Base-by-base conservation (phyloP, 2,888 invertebrate genomes). In the Incurvaria masculella region DNA sequence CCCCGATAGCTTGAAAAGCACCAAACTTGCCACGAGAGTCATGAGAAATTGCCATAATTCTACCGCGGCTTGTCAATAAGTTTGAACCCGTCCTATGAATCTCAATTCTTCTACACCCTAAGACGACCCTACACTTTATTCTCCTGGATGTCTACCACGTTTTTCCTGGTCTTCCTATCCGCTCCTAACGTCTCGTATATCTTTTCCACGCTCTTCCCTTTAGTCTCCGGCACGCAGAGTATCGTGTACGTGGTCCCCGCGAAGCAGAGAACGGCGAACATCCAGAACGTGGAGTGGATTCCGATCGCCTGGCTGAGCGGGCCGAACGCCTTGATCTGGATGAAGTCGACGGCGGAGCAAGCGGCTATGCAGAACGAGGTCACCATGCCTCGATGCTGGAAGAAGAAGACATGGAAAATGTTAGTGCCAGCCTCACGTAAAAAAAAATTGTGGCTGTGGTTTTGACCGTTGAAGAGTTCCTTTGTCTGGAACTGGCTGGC, bases 201-300 rank as follows among this genome's bases (percentile, higher is more conserved):
- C 51, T 78, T 70, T 48, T 70, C 75, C 3, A 76, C 68, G 1
- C 64, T 66, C 42, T 69, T 63, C 47, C 71, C 70, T 52, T 75
- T 78, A 0, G 78, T 78, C 54, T 78, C 78, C 23, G 78, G 78
- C 0, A 78, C 78, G 62, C 70, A 78, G 48, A 76, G 62, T 6
- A 74, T 59, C 0, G 78, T 75, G 58, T 78, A 78, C 14, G 69
- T 53, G 1, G 74, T 72, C 0, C 75, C 75, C 1, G 71, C 52
- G 65, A 78, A 76, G 57, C 76, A 76, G 3, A 78, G 68, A 1
- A 64, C 23, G 1, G 76, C 74, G 59, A 76, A 78, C 56, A 75
- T 62, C 19, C 75, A 72, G 63, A 78, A 76, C 10, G 76, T 76
- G 76, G 76, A 78, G 50, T 76, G 76, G 51, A 76, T 76, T 2